Base-by-base conservation (phyloP, 2,888 invertebrate species). In the Aplocera efformata region DNA sequence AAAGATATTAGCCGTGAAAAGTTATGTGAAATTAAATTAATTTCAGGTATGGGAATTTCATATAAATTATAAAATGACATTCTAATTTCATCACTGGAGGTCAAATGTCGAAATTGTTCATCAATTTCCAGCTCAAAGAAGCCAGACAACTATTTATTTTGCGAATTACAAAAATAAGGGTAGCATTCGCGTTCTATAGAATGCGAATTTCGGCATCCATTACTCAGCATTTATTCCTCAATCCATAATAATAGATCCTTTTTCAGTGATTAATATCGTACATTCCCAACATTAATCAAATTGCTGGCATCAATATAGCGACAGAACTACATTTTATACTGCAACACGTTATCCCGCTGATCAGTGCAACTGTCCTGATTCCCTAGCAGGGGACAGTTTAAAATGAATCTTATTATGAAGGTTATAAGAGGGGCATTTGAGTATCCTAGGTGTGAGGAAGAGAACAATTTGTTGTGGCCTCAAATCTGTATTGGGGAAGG, bases 401-500 rank as follows among this genome's bases (percentile, higher is more conserved):
- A 74, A 74, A 67, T 60, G 58, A 62, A 61, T 64, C 76, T 72
- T 86, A 70, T 71, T 42, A 47, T 47, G 51, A 57, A 63, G 64
- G 63, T 57, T 58, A 76, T 79, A 84, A 60, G 72, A 67, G 66
- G 68, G 76, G 72, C 75, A 77, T 79, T 81, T 58, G 66, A 47
- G 43, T 62, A 64, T 59, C 63, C 52, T 53, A 53, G 48, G 48
- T 50, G 77, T 60, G 75, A 84, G 86, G 88, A 88, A 81, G 85
- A 70, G 71, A 56, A 69, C 85, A 83, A 86, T 86, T 88, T 85
- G 78, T 67, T 61, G 63, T 79, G 86, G 81, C 86, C 86, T 86
- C 85, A 85, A 86, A 88, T 83, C 80, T 72, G 67, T 74, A 70
- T 74, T 76, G 75, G 85, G 85, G 85, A 78, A 79, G 80, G 75